phyloP scores from a whole-genome alignment of 2,888 invertebrate species.

The Plebejus argus region DNA sequence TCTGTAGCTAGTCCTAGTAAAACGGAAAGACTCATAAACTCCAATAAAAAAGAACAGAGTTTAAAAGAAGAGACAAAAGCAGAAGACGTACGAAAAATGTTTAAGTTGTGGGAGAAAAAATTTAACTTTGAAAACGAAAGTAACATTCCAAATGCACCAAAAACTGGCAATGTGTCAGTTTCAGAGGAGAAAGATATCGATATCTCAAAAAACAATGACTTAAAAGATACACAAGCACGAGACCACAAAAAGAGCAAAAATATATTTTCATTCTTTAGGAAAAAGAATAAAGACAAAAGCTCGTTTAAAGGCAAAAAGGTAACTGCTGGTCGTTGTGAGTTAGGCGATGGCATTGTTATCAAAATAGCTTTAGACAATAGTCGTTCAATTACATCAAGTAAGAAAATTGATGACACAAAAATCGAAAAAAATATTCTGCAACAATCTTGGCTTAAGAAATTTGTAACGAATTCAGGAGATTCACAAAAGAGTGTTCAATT shows the following conservation, averaged over 20 bases:
- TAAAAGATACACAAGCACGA: constrained; percentile 37
- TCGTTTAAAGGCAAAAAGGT: constrained; percentile 56
- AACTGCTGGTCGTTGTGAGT: constrained; percentile 63
- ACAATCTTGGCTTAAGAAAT: constrained; percentile 60
- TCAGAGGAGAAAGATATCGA: constrained; percentile 41
- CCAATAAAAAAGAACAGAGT: constrained; percentile 45
- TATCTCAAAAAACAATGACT: constrained; percentile 34
- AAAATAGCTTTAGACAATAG: constrained; percentile 50
- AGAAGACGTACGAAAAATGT: constrained; percentile 63
- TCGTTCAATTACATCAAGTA: constrained; percentile 38
- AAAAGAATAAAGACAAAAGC: constrained; percentile 51
- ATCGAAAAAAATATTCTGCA: constrained; percentile 50
- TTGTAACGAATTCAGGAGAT: constrained; percentile 53
- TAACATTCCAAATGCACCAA: constrained; percentile 43
- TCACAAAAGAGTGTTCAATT: constrained; percentile 60
- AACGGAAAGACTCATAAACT: constrained; percentile 40
- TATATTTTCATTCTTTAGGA: constrained; percentile 65
- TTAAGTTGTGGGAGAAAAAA: constrained; percentile 66
- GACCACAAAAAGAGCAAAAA: constrained; percentile 51
- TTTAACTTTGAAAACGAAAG: constrained; percentile 56
- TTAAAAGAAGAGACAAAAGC: constrained; percentile 46
- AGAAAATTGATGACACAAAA: constrained; percentile 40
- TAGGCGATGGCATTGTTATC: constrained; percentile 58
- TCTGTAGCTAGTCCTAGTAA: constrained; percentile 35
- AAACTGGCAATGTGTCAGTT: constrained; percentile 37